These are phyloP conservation scores for Pammene fasciana DNA, from an alignment of 2,888 invertebrate species.

Conservation along the genomic window DNA sequence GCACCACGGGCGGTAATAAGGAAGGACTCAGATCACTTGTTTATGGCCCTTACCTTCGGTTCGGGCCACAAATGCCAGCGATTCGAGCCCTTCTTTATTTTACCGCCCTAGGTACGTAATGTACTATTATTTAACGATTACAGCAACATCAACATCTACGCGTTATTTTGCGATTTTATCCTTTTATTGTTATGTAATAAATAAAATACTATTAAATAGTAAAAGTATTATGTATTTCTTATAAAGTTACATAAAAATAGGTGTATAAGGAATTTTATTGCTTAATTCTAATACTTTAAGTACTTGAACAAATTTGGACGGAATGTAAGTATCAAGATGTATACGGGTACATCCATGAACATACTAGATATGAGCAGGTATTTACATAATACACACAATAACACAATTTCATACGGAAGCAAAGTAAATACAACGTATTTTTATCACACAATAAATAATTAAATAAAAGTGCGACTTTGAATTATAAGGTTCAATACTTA, in stretches of 20 bases:
- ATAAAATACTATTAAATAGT: constrained; percentile 4
- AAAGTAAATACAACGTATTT: constrained; percentile 2
- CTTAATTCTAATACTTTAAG: constrained; percentile 44
- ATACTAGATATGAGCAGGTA: constrained; percentile 30
- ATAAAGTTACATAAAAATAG: constrained; percentile 53
- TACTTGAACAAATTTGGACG: constrained; percentile 49
- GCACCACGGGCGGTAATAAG: too few species aligned
- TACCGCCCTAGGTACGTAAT: too few species aligned
- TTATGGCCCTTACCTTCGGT: too few species aligned
- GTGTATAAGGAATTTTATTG: constrained; percentile 45
- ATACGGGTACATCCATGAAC: constrained; percentile 14
- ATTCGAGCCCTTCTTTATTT: too few species aligned
- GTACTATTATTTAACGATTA: too few species aligned
- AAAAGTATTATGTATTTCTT: constrained; percentile 52
- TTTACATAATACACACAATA: neutral
- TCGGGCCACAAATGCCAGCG: too few species aligned
- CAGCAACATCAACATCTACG: too few species aligned
- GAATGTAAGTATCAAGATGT: constrained; percentile 45
- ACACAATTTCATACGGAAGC: constrained; percentile 1
- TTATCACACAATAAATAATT: neutral
- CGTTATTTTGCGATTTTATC: too few species aligned
- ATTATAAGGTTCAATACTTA: neutral
- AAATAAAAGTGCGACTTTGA: neutral
- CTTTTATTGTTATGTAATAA: neutral
- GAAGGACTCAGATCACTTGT: too few species aligned